phyloP scores from a whole-genome alignment of 2,113 vertebrate species.

The Phrynosoma blainvillii region DNA sequence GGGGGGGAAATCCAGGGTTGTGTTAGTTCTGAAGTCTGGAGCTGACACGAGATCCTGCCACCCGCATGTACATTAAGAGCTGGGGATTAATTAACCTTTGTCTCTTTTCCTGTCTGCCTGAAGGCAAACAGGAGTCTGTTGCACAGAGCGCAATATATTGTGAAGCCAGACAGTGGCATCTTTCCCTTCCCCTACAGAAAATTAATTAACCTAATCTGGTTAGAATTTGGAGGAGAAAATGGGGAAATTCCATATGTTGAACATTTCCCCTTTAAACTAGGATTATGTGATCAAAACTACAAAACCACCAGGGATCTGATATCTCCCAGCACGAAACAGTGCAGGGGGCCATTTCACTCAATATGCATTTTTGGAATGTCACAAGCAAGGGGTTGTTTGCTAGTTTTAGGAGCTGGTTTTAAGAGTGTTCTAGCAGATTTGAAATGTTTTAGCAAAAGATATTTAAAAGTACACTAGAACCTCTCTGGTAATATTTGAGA shows the following conservation, averaged over 20 bases:
- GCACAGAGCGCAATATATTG: constrained; percentile 47
- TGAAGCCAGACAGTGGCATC: constrained; percentile 60
- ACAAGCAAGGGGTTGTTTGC: constrained; percentile 49
- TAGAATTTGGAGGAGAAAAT: constrained; percentile 67
- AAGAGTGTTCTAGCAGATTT: not conserved
- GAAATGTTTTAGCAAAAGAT: not conserved
- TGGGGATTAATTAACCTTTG: constrained; percentile 62
- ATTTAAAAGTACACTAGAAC: constrained; percentile 33
- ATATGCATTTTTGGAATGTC: constrained; percentile 62
- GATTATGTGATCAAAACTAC: constrained; percentile 71
- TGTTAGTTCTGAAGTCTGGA: not conserved
- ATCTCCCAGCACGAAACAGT: constrained; percentile 66
- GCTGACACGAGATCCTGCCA: constrained; percentile 45
- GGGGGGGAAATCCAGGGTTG: too few relatives aligned
- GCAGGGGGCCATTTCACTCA: constrained; percentile 64
- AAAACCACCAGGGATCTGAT: constrained; percentile 68
- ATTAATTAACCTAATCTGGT: constrained; percentile 42
- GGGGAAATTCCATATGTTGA: constrained; percentile 74
- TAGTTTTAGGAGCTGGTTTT: constrained; percentile 19
- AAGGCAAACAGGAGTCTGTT: constrained; percentile 57
- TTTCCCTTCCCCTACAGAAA: constrained; percentile 35
- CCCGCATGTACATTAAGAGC: constrained; percentile 57
- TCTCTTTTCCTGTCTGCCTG: constrained; percentile 31
- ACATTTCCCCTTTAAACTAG: constrained; percentile 74
- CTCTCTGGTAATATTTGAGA: not conserved